Evolutionary conservation across 2,888 invertebrate species (phyloP).

Genomic region (Trichogramma evanescens): DNA sequence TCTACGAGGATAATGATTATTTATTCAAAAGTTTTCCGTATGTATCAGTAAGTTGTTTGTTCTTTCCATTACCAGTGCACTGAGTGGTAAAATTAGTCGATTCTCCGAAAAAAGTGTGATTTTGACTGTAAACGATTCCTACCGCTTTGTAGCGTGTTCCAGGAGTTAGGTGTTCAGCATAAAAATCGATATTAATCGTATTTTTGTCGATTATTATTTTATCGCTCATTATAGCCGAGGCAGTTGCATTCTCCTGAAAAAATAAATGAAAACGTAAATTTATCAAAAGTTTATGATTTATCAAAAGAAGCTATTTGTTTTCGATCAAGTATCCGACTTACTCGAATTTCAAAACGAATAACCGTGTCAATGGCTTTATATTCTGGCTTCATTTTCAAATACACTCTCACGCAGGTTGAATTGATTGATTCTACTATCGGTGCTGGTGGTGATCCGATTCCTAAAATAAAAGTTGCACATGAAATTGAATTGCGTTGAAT

Average conservation of each 20-base stretch:
- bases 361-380: conserved; percentile 13
- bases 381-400: conserved; percentile 13
- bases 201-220: neutral
- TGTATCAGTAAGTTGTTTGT: neutral
- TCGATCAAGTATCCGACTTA: conserved; percentile 6
- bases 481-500: neutral
- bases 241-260: conserved; percentile 2
- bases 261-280: neutral
- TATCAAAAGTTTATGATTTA: neutral
- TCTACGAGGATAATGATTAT: neutral
- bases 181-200: conserved; percentile 4
- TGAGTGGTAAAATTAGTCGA: conserved; percentile 18
- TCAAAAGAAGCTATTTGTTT: neutral
- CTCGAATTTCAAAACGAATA: conserved; percentile 21
- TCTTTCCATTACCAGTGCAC: conserved; percentile 25
- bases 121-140: neutral
- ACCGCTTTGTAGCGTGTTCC: conserved; percentile 20
- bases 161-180: conserved; percentile 16
- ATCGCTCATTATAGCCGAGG: neutral
- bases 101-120: neutral
- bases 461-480: neutral
- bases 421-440: conserved; percentile 16
- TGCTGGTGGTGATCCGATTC: conserved; percentile 10
- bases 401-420: conserved; percentile 16
- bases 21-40: neutral